Evolutionary conservation across 1,140 invertebrate species (phyloP).

Genomic region (Drosophila bifasciata): DNA sequence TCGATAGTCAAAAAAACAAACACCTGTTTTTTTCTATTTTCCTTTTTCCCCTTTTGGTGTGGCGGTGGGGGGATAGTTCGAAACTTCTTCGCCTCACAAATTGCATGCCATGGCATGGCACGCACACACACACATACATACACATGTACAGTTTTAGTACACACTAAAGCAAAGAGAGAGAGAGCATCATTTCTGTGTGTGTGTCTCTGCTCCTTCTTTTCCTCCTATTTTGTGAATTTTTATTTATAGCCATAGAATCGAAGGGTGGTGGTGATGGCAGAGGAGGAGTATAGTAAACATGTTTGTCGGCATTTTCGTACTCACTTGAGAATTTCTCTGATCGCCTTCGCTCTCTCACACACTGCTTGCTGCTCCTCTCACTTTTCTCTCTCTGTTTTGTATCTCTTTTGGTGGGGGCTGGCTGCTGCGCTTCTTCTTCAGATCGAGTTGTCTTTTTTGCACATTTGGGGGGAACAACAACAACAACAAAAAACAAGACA

Average conservation of each 20-base stretch:
- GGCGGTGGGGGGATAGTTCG: conserved; percentile 1
- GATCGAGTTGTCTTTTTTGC: conserved; percentile 17
- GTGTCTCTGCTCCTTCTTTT: conserved; percentile 17
- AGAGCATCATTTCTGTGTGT: conserved; percentile 3
- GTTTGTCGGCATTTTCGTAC: conserved; percentile 47
- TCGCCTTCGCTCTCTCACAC: conserved; percentile 8
- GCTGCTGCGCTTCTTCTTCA: conserved; percentile 14
- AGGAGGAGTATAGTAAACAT: conserved; percentile 33
- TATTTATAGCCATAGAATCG: conserved; percentile 32
- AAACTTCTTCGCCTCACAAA: neutral
- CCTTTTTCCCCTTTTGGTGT: too few species aligned
- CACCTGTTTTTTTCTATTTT: conserved; percentile 4
- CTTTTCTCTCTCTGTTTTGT: conserved; percentile 7
- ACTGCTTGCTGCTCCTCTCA: too few species aligned
- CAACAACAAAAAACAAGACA: conserved; percentile 35
- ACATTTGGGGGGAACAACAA: too few species aligned
- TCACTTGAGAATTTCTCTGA: conserved; percentile 41
- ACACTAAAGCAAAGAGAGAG: too few species aligned
- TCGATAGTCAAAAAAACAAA: conserved; percentile 12
- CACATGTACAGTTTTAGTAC: neutral
- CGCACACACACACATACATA: neutral
- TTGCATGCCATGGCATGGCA: conserved; percentile 14
- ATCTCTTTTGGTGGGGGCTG: neutral
- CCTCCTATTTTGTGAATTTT: conserved; percentile 32
- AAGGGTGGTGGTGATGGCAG: too few species aligned